phyloP scores from a whole-genome alignment of 2,113 vertebrate genomes.

The Gymnocephalus cernua region DNA sequence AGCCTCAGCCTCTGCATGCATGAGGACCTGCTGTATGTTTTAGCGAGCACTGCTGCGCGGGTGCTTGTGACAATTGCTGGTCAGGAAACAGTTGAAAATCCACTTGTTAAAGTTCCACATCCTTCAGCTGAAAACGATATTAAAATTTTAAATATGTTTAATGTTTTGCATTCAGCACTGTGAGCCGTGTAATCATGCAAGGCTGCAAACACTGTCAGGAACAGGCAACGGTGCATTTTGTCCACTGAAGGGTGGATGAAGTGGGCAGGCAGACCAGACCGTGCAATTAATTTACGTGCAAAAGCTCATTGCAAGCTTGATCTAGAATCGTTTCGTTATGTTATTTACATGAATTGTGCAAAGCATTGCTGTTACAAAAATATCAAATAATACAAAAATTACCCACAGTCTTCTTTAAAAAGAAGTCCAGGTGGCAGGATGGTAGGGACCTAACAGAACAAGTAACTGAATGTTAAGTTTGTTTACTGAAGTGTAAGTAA shows the following conservation, averaged over 20 bases:
- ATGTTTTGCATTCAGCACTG: conserved; percentile 1
- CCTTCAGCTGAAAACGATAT: not conserved
- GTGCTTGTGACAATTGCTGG: not conserved
- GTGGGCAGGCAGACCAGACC: not conserved
- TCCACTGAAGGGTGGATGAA: conserved; percentile 1
- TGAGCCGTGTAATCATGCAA: not conserved
- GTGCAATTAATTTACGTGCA: not conserved
- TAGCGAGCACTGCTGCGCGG: not conserved
- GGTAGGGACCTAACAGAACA: conserved; percentile 39
- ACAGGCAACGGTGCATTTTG: conserved; percentile 12
- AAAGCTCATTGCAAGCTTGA: conserved; percentile 2
- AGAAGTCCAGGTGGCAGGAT: conserved; percentile 51
- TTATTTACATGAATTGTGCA: not conserved
- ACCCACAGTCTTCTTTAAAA: conserved; percentile 1
- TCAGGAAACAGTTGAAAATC: not conserved
- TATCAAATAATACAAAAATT: conserved; percentile 10
- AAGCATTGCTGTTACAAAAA: not conserved
- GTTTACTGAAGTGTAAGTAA: conserved; percentile 59
- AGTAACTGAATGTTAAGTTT: conserved; percentile 54
- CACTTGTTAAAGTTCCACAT: not conserved
- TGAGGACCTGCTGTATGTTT: conserved; percentile 16
- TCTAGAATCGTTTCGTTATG: not conserved
- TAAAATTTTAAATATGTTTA: not conserved
- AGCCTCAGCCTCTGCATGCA: conserved; percentile 22
- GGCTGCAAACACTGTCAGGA: conserved; percentile 5